A percentile compares a stretch with the other conserved stretches of the same genome.
These are phyloP conservation scores for Tachina grossa DNA, from an alignment of 2,888 invertebrate species.

Conservation along the genomic window DNA sequence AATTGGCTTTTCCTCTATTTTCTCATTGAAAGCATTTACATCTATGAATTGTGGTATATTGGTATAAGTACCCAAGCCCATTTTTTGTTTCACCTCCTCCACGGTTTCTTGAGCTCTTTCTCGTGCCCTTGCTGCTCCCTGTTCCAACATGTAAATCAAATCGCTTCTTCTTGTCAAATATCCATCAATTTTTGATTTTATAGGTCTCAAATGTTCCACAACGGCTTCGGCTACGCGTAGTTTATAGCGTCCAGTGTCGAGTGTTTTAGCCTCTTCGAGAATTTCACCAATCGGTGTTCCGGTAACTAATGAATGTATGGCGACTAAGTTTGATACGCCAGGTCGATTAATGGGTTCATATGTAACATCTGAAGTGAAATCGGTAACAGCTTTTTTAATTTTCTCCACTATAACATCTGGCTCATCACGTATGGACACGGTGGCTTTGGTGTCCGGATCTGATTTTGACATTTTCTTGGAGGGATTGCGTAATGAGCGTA, in stretches of 20 bases:
- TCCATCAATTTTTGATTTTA: conserved; percentile 85
- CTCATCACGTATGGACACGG: conserved; percentile 91
- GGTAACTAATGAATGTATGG: conserved; percentile 90
- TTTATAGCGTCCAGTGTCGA: conserved; percentile 92
- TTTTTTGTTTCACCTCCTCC: conserved; percentile 85
- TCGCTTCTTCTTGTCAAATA: conserved; percentile 86
- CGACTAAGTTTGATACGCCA: conserved; percentile 94
- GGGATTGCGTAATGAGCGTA: conserved; percentile 94
- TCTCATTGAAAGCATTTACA: conserved; percentile 24
- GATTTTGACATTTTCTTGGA: conserved; percentile 99
- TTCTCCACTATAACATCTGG: conserved; percentile 88
- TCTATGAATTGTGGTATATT: conserved; percentile 65
- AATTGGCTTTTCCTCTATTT: conserved; percentile 5
- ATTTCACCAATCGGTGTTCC: conserved; percentile 87
- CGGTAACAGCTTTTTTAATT: conserved; percentile 95
- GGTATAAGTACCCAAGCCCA: conserved; percentile 83
- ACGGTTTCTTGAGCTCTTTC: conserved; percentile 86
- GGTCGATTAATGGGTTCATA: conserved; percentile 91
- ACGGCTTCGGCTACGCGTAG: conserved; percentile 88
- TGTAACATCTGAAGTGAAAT: conserved; percentile 91
- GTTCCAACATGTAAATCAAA: conserved; percentile 85
- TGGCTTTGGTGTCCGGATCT: conserved; percentile 89
- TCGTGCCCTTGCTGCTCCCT: conserved; percentile 87
- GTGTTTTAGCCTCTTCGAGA: conserved; percentile 85
- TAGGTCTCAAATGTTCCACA: conserved; percentile 87